Base-by-base conservation (phyloP, 2,888 invertebrate genomes). In the Lutraria lutraria region DNA sequence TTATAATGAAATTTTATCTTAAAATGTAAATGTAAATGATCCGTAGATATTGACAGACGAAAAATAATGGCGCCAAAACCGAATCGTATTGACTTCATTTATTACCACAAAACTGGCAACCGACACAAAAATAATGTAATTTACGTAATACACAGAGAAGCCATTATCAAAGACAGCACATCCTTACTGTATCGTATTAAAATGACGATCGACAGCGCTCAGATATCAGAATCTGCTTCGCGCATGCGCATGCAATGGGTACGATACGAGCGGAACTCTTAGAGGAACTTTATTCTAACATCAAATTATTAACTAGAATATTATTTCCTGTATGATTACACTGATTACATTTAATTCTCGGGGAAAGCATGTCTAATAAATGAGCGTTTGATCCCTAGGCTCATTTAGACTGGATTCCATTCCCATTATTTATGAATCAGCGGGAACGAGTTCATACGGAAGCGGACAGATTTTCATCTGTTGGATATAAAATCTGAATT, bases 341-440 rank as follows among this genome's bases (percentile, higher is more conserved):
- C 84, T 29, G 76, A 84, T 84, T 53, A 68, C 60, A 34, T 52
- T 21, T 56, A 81, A 56, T 31, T 63, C 15, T 76, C 83, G 29
- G 43, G 43, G 60, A 52, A 83, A 68, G 43, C 43, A 56, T 81
- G 60, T 86, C 81, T 81, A 80, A 53, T 81, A 81, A 86, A 86
- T 86, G 80, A 81, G 60, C 52, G 54, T 25, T 81, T 86, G 86
- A 86, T 86, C 86, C 86, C 34, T 6, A 16, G 81, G 34, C 81
- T 86, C 81, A 86, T 81, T 86, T 86, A 63, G 21, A 25, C 16
- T 10, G 86, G 86, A 86, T 86, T 68, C 63, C 13, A 63, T 86
- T 81, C 86, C 63, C 68, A 86, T 86, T 86, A 85, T 68, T 79
- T 85, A 79, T 82, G 83, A 82, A 85, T 81, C 84, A 86, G 16